Evolutionary conservation across 2,797 vertebrate genomes (phyloP), one percentile per base, ranked within the genome.

Genomic region (Heliangelus exortis): DNA sequence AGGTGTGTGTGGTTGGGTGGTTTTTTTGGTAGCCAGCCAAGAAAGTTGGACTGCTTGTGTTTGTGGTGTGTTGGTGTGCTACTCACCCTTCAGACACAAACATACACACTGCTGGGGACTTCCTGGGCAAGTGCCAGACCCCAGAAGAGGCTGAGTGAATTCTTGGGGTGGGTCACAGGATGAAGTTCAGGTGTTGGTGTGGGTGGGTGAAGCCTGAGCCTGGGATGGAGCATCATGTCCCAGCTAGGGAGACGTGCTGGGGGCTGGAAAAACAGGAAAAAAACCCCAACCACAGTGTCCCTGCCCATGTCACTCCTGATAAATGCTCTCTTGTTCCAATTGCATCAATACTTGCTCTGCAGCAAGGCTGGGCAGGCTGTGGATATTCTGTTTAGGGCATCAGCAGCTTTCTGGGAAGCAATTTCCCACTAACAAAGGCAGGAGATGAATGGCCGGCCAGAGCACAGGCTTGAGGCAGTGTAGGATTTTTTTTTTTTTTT

Each of bases 361-460:
- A 76, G 26, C 80, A 80, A 72, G 86, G 88, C 57, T 29, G 3
- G 57, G 21, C 78, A 87, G 65, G 61, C 3, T 65, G 84, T 51
- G 92, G 75, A n/a, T 57, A 8, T 77, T 73, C 71, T 90, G 77
- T 83, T 73, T 10, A 78, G 76, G 82, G 48, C 55, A 78, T 7
- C 63, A 91, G 66, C 58, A 1, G 7, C 68, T 74, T 93, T 92
- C 86, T 95, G 3, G 2, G 88, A 95, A 91, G 69, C 93, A 84
- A 48, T 95, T 89, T 94, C 34, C 45, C 76, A 33, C 15, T 68
- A 66, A 84, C 74, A 78, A 86, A 84, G 61, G 87, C 89, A 47
- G 93, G 72, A 95, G 78, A 77, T 95, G 91, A 45, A 90, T 67
- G 75, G n/a, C 23, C 58, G 89, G 71, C 33, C 61, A 57, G 74